phyloP scores from a whole-genome alignment of 2,113 vertebrate species.

The Ceyx cyanopectus region DNA sequence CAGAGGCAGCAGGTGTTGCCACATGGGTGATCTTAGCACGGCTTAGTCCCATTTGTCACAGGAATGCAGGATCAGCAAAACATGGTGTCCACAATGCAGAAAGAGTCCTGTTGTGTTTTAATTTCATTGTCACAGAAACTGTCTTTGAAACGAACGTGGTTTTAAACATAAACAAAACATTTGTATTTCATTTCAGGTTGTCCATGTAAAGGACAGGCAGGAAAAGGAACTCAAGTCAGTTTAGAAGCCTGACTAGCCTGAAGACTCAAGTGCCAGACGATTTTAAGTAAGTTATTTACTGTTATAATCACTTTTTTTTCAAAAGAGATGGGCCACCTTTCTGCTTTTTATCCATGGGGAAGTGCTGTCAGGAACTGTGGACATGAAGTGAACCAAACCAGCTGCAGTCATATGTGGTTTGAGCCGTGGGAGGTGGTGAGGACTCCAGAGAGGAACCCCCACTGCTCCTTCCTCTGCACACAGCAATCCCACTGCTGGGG shows the following conservation, averaged over 20 bases:
- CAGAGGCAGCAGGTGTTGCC: accelerated
- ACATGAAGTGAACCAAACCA: neutral
- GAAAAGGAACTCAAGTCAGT: neutral
- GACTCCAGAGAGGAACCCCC: neutral
- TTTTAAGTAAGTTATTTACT: neutral
- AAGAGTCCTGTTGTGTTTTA: neutral
- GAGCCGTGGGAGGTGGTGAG: accelerated
- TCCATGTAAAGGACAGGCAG: neutral
- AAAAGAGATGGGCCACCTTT: neutral
- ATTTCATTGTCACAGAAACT: neutral
- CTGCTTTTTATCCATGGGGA: neutral
- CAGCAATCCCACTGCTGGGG: neutral
- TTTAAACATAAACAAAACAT: neutral
- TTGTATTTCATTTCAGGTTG: neutral
- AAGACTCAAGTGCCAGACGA: neutral
- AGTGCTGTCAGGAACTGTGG: neutral
- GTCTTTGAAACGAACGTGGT: neutral
- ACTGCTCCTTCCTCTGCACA: neutral
- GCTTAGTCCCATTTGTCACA: neutral
- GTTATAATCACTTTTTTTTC: neutral
- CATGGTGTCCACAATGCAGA: neutral
- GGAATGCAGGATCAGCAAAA: neutral
- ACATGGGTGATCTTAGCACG: neutral
- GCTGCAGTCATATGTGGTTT: neutral
- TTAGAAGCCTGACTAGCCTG: neutral